These are phyloP conservation scores for Caenorhabditis doughertyi DNA, from an alignment of 2,888 invertebrate species.

Conservation along the genomic window DNA sequence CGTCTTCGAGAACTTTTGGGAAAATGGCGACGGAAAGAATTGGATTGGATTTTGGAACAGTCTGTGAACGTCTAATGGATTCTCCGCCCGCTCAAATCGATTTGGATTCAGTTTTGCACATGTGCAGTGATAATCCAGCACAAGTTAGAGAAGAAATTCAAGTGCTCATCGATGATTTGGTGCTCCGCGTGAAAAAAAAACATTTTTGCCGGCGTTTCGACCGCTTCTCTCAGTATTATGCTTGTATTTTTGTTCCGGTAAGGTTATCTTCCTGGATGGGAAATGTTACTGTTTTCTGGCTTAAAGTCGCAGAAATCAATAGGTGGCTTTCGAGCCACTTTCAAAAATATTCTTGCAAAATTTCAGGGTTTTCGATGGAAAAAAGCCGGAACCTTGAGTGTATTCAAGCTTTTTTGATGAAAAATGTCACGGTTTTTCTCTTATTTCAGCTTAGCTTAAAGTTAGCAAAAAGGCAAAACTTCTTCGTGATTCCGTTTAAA, in stretches of 20 bases:
- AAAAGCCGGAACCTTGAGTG: no score
- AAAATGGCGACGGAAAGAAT: slow-evolving; percentile 49
- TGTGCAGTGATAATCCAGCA: slow-evolving; percentile 77
- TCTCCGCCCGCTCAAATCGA: slow-evolving; percentile 71
- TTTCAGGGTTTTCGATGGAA: no score
- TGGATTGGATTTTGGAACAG: slow-evolving; percentile 48
- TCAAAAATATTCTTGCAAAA: no score
- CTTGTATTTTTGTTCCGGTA: slow-evolving; percentile 93
- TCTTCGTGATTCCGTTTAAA: no score
- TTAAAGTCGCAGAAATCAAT: no score
- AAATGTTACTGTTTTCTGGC: no score
- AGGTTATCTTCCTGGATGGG: no score
- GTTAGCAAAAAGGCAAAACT: no score
- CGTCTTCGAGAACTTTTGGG: slow-evolving; percentile 27
- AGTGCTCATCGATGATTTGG: slow-evolving; percentile 91
- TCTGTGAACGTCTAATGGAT: slow-evolving; percentile 63
- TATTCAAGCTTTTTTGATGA: no score
- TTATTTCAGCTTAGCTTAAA: no score
- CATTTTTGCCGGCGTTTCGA: slow-evolving; percentile 90
- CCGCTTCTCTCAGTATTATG: slow-evolving; percentile 92
- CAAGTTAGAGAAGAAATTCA: slow-evolving; percentile 90
- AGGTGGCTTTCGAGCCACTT: no score
- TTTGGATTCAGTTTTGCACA: slow-evolving; percentile 74
- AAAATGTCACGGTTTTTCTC: no score
- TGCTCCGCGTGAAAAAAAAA: slow-evolving; percentile 91